Evolutionary conservation across 2,113 vertebrate genomes (phyloP).

Genomic region (Cyphomyrus plagiostoma): DNA sequence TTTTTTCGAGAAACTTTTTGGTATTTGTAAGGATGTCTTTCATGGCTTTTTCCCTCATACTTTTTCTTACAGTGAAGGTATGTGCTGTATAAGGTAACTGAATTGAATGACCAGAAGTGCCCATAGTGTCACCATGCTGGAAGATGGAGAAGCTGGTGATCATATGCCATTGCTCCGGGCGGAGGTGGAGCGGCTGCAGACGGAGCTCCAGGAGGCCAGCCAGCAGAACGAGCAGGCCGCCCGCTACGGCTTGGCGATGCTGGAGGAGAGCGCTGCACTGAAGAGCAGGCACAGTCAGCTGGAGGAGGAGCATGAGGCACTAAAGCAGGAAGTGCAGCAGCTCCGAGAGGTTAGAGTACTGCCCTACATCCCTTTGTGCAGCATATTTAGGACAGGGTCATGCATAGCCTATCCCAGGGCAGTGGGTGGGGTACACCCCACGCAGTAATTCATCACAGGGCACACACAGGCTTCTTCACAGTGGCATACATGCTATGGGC

Average conservation of each 20-base stretch:
- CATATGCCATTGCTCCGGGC: slow-evolving; percentile 40
- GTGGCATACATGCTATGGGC: not conserved
- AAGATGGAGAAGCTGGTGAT: slow-evolving; percentile 40
- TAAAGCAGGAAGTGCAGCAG: slow-evolving; percentile 64
- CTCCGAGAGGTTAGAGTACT: slow-evolving; percentile 64
- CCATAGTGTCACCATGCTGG: slow-evolving; percentile 23
- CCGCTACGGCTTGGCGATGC: slow-evolving; percentile 71
- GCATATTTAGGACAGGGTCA: not conserved
- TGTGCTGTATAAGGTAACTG: not conserved
- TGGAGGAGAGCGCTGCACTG: slow-evolving; percentile 70
- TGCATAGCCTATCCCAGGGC: not conserved
- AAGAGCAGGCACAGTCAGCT: slow-evolving; percentile 63
- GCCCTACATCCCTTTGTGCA: not conserved
- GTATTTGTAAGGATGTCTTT: not conserved
- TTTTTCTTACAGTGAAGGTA: not conserved
- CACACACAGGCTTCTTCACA: not conserved
- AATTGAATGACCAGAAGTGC: slow-evolving; percentile 1
- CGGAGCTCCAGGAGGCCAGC: slow-evolving; percentile 72
- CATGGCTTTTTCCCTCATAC: no score
- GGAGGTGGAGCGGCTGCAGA: slow-evolving; percentile 62
- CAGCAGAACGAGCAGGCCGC: slow-evolving; percentile 76
- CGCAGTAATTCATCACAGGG: not conserved
- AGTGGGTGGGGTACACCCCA: not conserved
- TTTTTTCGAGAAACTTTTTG: not conserved
- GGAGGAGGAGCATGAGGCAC: slow-evolving; percentile 65